phyloP scores from a whole-genome alignment of 2,888 invertebrate genomes.

The Pristionchus entomophagus region DNA sequence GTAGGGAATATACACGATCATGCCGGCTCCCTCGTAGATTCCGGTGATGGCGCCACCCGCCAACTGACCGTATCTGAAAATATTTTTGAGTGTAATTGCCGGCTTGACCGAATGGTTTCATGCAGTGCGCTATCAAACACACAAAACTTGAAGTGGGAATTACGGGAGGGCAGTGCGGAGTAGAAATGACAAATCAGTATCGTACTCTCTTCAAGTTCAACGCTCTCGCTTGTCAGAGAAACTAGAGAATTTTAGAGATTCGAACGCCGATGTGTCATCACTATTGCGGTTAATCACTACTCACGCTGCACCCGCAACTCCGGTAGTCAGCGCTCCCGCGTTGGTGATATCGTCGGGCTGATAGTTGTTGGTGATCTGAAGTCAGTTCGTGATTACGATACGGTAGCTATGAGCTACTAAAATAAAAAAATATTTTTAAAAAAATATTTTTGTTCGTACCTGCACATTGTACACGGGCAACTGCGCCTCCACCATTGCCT shows the following conservation, averaged over 20 bases:
- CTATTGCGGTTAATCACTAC: too few species aligned
- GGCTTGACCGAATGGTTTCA: background rate
- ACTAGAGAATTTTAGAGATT: too few species aligned
- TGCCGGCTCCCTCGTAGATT: conserved; percentile 36
- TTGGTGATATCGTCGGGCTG: background rate
- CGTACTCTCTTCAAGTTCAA: too few species aligned
- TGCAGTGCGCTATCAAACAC: background rate
- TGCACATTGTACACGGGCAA: conserved; percentile 46
- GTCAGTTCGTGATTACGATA: too few species aligned
- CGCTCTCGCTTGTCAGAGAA: too few species aligned
- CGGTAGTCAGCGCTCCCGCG: background rate
- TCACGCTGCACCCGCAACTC: too few species aligned
- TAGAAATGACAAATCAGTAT: too few species aligned
- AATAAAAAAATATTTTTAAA: background rate
- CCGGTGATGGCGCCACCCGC: conserved; percentile 63
- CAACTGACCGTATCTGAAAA: conserved; percentile 60
- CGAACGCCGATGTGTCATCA: too few species aligned
- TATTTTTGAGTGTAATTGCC: background rate
- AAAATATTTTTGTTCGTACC: background rate
- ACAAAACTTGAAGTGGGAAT: too few species aligned
- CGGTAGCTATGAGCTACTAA: background rate
- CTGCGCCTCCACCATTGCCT: conserved; percentile 59
- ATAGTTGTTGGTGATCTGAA: conserved; percentile 37
- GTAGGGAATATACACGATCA: background rate
- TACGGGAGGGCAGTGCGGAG: too few species aligned